Base-by-base conservation (phyloP, 2,888 invertebrate genomes). In the Trichopoda pennipes region DNA sequence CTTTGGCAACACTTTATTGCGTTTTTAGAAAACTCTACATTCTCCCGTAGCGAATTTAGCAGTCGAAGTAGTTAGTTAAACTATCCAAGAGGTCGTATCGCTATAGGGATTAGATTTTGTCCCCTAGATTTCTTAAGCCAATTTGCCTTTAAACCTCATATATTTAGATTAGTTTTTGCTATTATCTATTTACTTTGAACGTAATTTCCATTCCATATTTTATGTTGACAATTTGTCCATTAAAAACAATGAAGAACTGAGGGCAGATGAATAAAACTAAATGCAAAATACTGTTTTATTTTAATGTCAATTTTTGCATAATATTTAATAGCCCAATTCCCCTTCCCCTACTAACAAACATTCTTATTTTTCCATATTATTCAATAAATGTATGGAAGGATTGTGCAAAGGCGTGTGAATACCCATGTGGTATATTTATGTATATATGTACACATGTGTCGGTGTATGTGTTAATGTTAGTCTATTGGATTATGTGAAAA, bases 241-340 rank as follows among this genome's bases (percentile, higher is more conserved):
- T 47, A 23, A 19, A 49, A 77, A 63, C 12, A 66, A 44, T 35
- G 19, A 55, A 58, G 10, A 47, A 47, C 42, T 32, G 35, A 19
- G 51, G 49, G 51, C 49, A 58, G 35, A 58, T 61, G 21, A 23
- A 66, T 38, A 42, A 66, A 58, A 49, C 16, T 66, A 56, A 63
- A 77, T 70, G 70, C 55, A 70, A 49, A 70, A 47, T 70, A n/a
- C 49, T 63, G 42, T 56, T 70, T 56, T 63, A 63, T 63, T 77
- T 28, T 70, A 70, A 70, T 77, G 63, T 70, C 49, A 55, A 56
- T 75, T 75, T 77, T 56, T 69, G 58, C 38, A 77, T 69, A 69
- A 69, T 69, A 69, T 63, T 69, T 23, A 23, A 60, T 47, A 64
- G 49, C 56, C 35, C 64, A 56, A 64, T 49, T 56, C 4, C 23